These are phyloP conservation scores for Lophochroa leadbeateri DNA, from an alignment of 2,113 vertebrate species.

Conservation along the genomic window DNA sequence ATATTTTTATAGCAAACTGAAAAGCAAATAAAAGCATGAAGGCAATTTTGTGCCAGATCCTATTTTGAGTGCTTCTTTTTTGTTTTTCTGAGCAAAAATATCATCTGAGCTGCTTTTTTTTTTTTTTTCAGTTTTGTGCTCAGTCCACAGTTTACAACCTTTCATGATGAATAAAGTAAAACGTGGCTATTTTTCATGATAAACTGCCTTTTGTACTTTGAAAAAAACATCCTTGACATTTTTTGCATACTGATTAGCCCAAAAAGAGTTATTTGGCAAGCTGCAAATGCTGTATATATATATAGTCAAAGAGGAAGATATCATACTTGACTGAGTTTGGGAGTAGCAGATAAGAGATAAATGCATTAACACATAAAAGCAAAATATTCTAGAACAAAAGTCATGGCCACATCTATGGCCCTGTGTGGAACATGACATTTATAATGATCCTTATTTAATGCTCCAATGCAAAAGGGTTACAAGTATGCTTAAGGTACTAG, in stretches of 20 bases:
- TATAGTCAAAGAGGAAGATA: neutral
- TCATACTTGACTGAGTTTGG: conserved; percentile 18
- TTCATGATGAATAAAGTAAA: conserved; percentile 40
- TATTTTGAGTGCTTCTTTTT: conserved; percentile 27
- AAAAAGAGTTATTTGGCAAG: neutral
- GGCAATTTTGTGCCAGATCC: conserved; percentile 26
- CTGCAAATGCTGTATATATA: neutral
- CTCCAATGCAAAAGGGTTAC: neutral
- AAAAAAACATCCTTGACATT: conserved; percentile 18
- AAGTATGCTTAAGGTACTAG: neutral
- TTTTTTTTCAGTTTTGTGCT: conserved; percentile 39
- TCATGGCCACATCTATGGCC: neutral
- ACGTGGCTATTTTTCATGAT: neutral
- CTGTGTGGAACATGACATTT: neutral
- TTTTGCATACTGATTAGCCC: neutral
- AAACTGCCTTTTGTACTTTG: neutral
- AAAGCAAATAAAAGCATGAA: conserved; percentile 25
- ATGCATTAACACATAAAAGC: neutral
- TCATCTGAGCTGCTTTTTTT: neutral
- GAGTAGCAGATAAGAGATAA: conserved; percentile 5
- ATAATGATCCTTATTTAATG: neutral
- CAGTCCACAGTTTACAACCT: neutral
- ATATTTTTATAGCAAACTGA: conserved; percentile 42
- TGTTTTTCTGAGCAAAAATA: conserved; percentile 38
- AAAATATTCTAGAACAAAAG: neutral